Evolutionary conservation across 2,797 vertebrate genomes (phyloP), one percentile per base, ranked within the genome.

Genomic region (Capromys pilorides): DNA sequence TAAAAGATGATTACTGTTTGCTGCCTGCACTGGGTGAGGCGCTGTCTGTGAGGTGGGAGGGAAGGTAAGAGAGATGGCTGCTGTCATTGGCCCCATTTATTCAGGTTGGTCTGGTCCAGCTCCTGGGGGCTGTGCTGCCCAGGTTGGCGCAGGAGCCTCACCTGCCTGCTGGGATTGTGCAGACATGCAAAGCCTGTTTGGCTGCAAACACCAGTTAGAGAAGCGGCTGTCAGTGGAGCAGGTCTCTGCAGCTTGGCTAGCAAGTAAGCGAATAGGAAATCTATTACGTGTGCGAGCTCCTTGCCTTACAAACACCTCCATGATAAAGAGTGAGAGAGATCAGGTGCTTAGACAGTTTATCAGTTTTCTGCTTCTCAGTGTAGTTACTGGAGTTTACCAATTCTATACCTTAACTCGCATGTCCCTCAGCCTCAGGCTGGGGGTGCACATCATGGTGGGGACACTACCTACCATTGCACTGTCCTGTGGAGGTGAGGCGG

Each of bases 401-500:
- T 69, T 73, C 49, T 71, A 39, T 73, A 12, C 41, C 45, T 36
- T 75, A 62, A 75, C 49, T 66, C 28, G 10, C 1, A 14, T 26
- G 6, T 62, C 71, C 57, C 57, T 83, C 31, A 77, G 39, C 26
- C 33, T 59, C 77, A 36, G 14, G 24, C 0, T 41, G 0, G 0
- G 3, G 59, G 49, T 10, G 21, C 54, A 0, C 7, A 1, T 14
- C 2, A 19, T 24, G 1, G 6, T 0, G 64, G 86, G 14, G 28
- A 54, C n/a, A 67, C 22, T 19, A 96, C 99, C 97, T 97, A 99
- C 99, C 99, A 0, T 98, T 95, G 97, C 99, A 99, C 95, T 99
- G 99, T 69, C 99, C 99, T 0, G 99, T 99, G 86, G 99, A 97
- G 0, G 99, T 99, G 98, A 99, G 99, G 94, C 99, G 99, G 97